Conservation (phyloP, 2,797 vertebrate genomes). For the Enteromius anoplus region DNA sequence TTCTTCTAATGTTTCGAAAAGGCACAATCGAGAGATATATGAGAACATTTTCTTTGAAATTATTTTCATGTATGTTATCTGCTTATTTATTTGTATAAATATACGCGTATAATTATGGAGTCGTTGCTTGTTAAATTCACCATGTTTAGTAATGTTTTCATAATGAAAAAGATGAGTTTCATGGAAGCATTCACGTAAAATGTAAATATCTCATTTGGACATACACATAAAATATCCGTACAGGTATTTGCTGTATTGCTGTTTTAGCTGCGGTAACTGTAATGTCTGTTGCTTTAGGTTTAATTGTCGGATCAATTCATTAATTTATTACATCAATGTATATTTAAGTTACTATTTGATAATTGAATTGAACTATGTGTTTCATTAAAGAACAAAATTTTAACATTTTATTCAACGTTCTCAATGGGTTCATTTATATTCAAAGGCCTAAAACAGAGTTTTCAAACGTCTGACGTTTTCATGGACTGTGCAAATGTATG, state of each 20-base stretch:
- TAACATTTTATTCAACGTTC: constrained; percentile 85
- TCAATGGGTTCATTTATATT: constrained; percentile 69
- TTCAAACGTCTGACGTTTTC: background rate
- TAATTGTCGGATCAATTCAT: constrained; percentile 78
- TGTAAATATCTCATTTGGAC: constrained; percentile 97
- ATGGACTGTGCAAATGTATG: background rate
- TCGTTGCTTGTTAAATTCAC: constrained; percentile 92
- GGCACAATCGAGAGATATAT: constrained; percentile 81
- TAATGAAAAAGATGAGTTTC: constrained; percentile 78
- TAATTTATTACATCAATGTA: constrained; percentile 93
- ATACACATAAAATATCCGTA: constrained; percentile 96
- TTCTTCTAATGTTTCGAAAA: constrained; percentile 70
- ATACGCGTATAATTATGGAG: constrained; percentile 79
- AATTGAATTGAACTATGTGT: constrained; percentile 94
- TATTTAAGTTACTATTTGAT: constrained; percentile 91
- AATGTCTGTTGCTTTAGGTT: constrained; percentile 82
- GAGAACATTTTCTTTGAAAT: constrained; percentile 74
- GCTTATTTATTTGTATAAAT: constrained; percentile 85
- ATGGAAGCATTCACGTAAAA: constrained; percentile 83
- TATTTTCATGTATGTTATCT: constrained; percentile 81
- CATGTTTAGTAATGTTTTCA: constrained; percentile 87
- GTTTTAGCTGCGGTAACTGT: constrained; percentile 84
- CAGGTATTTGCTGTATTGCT: constrained; percentile 93
- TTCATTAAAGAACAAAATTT: constrained; percentile 93
- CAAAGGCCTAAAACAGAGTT: constrained; percentile 61